Base-by-base conservation (phyloP, 2,113 vertebrate genomes). In the Hippocampus guttulatus region DNA sequence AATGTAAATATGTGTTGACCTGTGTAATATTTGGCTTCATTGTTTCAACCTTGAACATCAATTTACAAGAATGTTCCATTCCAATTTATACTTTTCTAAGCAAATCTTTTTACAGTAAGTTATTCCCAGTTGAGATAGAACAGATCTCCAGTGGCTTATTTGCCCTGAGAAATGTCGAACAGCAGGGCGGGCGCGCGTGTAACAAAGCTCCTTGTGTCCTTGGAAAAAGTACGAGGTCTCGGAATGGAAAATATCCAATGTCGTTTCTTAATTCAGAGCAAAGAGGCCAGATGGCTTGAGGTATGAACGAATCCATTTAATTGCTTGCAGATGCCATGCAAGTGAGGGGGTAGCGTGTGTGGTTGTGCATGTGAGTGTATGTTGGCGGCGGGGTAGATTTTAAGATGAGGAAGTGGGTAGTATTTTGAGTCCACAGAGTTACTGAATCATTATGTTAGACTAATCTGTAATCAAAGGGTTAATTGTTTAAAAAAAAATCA, bases 241-340 rank as follows among this genome's bases (percentile, higher is more conserved):
- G 64, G 73, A 86, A 86, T 81, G 87, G 87, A 90, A 88, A 84
- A 84, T 77, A 87, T 82, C 79, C 69, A 79, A 74, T 67, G 40
- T 74, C 69, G 80, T 81, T 75, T 84, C 79, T 84, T 86, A 83
- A 88, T 90, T 90, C 77, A 77, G 75, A 76, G 71, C 64, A 75
- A 70, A 81, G 84, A 80, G 63, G 23, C 70, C 89, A 90, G 87
- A 91, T 89, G 90, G 79, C 75, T 86, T 83, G 81, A 88, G 81
- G 83, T 77, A 86, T 79, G 81, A 78, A 89, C 77, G 84, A 80
- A 87, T 84, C 79, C 75, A 67, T 80, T 85, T 88, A 91, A 93
- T 89, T 90, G 76, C 86, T 91, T 81, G 88, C 91, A 93, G 91
- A 85, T 83, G 71, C n/a, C 33, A 64, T 64, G 47, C 49, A 54